Base-by-base conservation (phyloP, 2,888 invertebrate species). In the Coelopa pilipes region DNA sequence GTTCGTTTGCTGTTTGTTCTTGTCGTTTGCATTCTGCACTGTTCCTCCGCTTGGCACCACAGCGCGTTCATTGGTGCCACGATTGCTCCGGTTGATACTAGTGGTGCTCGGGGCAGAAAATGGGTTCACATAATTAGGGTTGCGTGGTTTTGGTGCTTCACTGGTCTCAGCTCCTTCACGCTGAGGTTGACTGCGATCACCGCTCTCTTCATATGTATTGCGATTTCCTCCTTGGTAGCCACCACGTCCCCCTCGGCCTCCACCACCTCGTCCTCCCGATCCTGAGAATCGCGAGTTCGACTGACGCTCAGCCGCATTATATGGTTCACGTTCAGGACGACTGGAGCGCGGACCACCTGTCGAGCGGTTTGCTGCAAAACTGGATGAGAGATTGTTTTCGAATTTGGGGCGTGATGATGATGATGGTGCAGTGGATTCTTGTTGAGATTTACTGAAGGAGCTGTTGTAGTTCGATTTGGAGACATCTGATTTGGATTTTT, bases 311-410 rank as follows among this genome's bases (percentile, higher is more conserved):
- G 19, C 19, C 11, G 67, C 62, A 60, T 67, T 72, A 13, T 68
- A 63, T 19, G 67, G 46, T 21, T 73, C 67, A 47, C 73, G 67
- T 17, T 67, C 73, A 11, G 49, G 62, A 34, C 60, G 70, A 60
- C 46, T 49, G 19, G 69, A 24, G 1, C 71, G 60, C 21, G 50
- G 24, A 46, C 21, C 71, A 9, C 70, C 47, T 19, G 45, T 12
- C 21, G 75, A 66, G 24, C 79, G 83, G 78, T 85, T 82, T 2
- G 86, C 85, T 7, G 85, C 84, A 80, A 88, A 88, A 66, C 87
- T 87, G 50, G 86, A 85, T 0, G 88, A 88, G 53, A 88, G 83
- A 78, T 87, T 88, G 74, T 88, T 88, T 77, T 88, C 88, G 72
- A 88, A 88, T 65, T 84, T 83, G 0, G 84, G 80, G 17, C 81